Conservation (phyloP, 2,888 invertebrate species). For the Unio delphinus region DNA sequence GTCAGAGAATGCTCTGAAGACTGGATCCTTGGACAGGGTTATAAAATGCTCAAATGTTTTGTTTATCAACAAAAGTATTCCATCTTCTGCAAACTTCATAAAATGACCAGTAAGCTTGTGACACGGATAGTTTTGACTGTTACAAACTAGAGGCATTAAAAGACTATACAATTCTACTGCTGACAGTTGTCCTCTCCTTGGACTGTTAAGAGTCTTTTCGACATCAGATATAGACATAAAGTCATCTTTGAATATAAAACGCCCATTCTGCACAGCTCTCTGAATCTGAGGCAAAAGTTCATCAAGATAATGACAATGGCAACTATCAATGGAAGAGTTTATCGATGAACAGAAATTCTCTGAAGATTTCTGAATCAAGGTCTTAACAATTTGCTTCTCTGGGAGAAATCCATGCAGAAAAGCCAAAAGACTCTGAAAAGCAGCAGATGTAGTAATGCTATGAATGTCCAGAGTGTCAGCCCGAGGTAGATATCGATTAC, state of each 20-base stretch:
- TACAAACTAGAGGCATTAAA: slow-evolving; percentile 8
- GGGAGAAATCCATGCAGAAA: slow-evolving; percentile 45
- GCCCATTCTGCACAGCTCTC: slow-evolving; percentile 17
- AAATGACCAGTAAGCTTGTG: neutral
- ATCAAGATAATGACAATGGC: slow-evolving; percentile 16
- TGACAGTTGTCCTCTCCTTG: slow-evolving; percentile 3
- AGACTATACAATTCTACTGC: slow-evolving; percentile 14
- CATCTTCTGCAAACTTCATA: neutral
- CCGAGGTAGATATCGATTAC: no score
- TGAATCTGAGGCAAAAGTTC: slow-evolving; percentile 12
- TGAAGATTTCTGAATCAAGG: slow-evolving; percentile 28
- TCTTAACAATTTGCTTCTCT: slow-evolving; percentile 40
- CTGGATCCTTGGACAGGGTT: slow-evolving; percentile 12
- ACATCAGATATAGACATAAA: slow-evolving; percentile 11
- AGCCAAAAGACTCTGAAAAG: slow-evolving; percentile 34
- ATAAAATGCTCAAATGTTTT: slow-evolving; percentile 7
- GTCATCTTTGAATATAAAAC: slow-evolving; percentile 23
- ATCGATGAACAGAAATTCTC: slow-evolving; percentile 27
- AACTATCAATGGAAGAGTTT: slow-evolving; percentile 7
- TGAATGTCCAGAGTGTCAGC: no score
- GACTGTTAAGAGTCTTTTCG: slow-evolving; percentile 5
- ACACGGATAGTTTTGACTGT: neutral
- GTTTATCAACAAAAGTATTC: neutral
- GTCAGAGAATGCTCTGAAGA: slow-evolving; percentile 20
- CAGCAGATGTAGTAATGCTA: neutral